Conservation (phyloP, 2,797 vertebrate genomes). For the Mormyrops boulengeri region DNA sequence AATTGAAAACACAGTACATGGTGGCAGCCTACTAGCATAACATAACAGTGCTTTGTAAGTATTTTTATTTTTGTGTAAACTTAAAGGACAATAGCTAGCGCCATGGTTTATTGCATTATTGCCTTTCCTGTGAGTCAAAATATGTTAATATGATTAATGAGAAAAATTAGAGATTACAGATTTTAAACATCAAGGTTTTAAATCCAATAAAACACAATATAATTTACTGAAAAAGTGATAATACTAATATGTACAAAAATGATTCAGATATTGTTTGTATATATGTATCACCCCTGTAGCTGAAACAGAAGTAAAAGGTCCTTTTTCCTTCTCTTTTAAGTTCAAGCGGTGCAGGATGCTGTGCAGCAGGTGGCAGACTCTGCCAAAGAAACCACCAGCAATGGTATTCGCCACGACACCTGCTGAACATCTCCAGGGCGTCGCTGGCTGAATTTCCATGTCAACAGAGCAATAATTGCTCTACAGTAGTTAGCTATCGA, state of each 20-base stretch:
- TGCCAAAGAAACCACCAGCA: conserved; percentile 60
- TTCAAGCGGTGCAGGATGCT: conserved; percentile 61
- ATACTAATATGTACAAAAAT: neutral
- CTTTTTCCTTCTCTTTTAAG: conserved; percentile 48
- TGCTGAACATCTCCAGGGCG: neutral
- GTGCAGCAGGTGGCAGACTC: conserved; percentile 72
- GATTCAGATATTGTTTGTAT: neutral
- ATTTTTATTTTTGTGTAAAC: neutral
- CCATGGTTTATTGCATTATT: neutral
- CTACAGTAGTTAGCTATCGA: neutral
- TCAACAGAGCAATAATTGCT: neutral
- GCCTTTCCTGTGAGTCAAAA: neutral
- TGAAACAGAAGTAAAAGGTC: neutral
- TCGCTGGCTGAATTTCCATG: neutral
- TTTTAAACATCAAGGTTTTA: neutral
- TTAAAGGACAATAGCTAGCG: neutral
- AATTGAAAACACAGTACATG: neutral
- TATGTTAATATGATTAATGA: neutral
- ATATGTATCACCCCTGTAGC: neutral
- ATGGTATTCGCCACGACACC: conserved; percentile 42
- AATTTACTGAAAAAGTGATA: neutral
- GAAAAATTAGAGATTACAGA: neutral
- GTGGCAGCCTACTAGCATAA: neutral
- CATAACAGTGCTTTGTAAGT: neutral
- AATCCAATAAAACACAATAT: neutral